Evolutionary conservation across 2,888 invertebrate genomes (phyloP), one percentile per base, ranked within the genome.

Genomic region (Lucinisca nassula): DNA sequence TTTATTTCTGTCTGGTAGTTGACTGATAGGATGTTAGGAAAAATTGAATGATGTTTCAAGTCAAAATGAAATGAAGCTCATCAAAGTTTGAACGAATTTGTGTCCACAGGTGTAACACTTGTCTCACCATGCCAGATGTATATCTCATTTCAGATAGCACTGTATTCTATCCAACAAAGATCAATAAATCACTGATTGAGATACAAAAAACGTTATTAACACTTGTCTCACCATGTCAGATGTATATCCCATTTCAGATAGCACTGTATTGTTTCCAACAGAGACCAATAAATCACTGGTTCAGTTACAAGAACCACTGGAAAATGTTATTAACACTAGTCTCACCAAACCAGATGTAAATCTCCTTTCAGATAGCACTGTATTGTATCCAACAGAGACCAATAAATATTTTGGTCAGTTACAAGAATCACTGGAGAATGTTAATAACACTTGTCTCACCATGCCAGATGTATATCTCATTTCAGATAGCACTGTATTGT

Each of bases 341-440:
- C 92, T 96, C 8, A 85, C 93, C 37, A 93, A 94, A 88, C 94
- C 95, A 35, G 92, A 95, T 27, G 95, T 95, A 88, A n/a, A n/a
- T n/a, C n/a, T n/a, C n/a, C n/a, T 90, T 61, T 96, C 97, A 70
- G 97, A 98, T 91, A 98, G 98, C 92, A 97, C 97, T 0, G 97
- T 97, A 27, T 97, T 99, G 91, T 98, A 98, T 93, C 97, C 97
- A 12, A 98, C 98, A 92, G 97, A 98, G 95, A 97, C 97, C 87
- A 97, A 97, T 84, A 97, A 97, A 90, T 99, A 99, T 0, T 96
- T 99, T 76, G 97, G 98, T 14, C 98, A 98, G 94, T 98, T 98
- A 90, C 98, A 98, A 93, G 97, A 97, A 70, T 97, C 97, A 95
- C 97, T 99, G 89, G 97, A 97, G 91, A 96, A 97, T 80, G 97